Base-by-base conservation (phyloP, 2,888 invertebrate genomes). In the Deilephila elpenor region DNA sequence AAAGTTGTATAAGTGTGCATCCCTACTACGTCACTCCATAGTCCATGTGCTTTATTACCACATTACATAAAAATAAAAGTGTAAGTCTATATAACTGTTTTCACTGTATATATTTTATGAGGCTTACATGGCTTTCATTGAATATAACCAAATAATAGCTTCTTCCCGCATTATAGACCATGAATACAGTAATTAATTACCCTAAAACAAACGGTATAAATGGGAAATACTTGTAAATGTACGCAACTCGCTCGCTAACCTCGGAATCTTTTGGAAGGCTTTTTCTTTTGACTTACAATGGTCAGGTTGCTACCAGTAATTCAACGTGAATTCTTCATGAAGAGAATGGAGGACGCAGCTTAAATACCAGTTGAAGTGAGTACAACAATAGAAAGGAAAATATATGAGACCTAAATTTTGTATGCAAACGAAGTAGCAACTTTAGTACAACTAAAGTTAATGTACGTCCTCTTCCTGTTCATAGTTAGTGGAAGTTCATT, bases 301-400 rank as follows among this genome's bases (percentile, higher is more conserved):
- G 64, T 44, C 44, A 64, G 64, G 64, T 64, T 44, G 44, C 37
- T 20, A 64, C 44, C 37, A 44, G 44, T 64, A 64, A 64, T 44
- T 64, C n/a, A 64, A 64, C 20, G 44, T 44, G 44, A 64, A 64
- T 64, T 64, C 64, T 64, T 64, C 62, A 62, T 37, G 62, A 62
- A 62, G 62, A 62, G 34, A 62, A 62, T 62, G 62, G n/a, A 62
- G 34, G 37, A 62, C 6, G 62, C 37, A n/a, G 37, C 37, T 37
- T n/a, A 62, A 62, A 37, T 34, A 62, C 34, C n/a, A 37, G 34
- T 37, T n/a, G 34, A n/a, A 62, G 62, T 37, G 37, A n/a, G 34
- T n/a, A 37, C n/a, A 62, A 62, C 62, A 62, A 62, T 62, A 34
- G 62, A 62, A 62, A 14, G 34, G 34, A 62, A 62, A 62, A 62